phyloP scores from a whole-genome alignment of 1,140 invertebrate genomes.

The Saccostrea glomerata region DNA sequence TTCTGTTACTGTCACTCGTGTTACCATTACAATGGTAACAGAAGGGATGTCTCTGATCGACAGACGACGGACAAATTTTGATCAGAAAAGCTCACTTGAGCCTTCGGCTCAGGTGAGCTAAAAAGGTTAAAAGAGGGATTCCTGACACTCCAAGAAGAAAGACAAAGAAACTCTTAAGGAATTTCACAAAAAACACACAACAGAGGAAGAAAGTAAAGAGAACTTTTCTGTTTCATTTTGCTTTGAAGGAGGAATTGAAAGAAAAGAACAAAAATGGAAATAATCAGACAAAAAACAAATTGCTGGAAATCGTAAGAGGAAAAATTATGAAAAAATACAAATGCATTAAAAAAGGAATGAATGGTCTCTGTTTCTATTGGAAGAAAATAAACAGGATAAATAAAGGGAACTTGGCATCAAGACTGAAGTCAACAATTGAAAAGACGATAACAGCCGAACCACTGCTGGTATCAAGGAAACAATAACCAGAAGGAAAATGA shows the following conservation, averaged over 20 bases:
- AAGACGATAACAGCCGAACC: constrained; percentile 47
- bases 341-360: constrained; percentile 13
- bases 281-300: constrained; percentile 20
- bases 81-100: too few species aligned
- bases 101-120: too few species aligned
- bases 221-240: constrained; percentile 31
- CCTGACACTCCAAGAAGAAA: constrained; percentile 44
- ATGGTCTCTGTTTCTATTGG: background rate
- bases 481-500: constrained; percentile 44
- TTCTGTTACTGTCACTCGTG: constrained; percentile 41
- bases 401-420: constrained; percentile 23
- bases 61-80: too few species aligned
- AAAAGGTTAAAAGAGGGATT: background rate
- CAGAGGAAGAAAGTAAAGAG: constrained; percentile 33
- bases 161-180: constrained; percentile 47
- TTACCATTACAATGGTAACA: constrained; percentile 42
- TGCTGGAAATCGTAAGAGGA: background rate
- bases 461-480: constrained; percentile 49
- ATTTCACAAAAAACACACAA: background rate
- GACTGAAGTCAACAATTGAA: background rate
- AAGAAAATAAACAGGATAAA: constrained; percentile 2
- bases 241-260: constrained; percentile 31
- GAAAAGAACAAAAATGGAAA: constrained; percentile 25
- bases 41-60: too few species aligned
- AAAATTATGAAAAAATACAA: constrained; percentile 37